Evolutionary conservation across 2,888 invertebrate genomes (phyloP).

Genomic region (Drosophila eohydei): DNA sequence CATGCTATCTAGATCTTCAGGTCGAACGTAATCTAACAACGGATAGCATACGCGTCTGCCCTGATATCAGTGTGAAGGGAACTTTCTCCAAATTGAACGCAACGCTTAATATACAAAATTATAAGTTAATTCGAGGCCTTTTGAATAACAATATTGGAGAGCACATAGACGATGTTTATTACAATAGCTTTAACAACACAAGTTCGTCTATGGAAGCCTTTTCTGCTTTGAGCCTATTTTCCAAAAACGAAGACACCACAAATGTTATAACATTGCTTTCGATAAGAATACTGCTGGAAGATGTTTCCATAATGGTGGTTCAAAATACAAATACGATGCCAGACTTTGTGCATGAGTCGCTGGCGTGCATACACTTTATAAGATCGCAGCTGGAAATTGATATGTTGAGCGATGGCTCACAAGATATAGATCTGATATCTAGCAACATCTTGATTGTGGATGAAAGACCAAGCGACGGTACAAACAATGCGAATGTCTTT

Average conservation of each 20-base stretch:
- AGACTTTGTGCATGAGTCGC: constrained; percentile 82
- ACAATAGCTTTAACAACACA: constrained; percentile 72
- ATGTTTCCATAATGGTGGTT: constrained; percentile 90
- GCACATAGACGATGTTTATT: constrained; percentile 88
- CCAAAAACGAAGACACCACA: constrained; percentile 72
- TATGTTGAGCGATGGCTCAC: constrained; percentile 93
- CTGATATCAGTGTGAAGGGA: constrained; percentile 94
- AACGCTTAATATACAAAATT: constrained; percentile 93
- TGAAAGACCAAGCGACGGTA: constrained; percentile 64
- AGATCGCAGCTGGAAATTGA: constrained; percentile 94
- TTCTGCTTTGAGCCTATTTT: constrained; percentile 69
- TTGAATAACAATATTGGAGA: constrained; percentile 96
- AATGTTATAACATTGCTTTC: constrained; percentile 92
- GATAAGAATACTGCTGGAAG: constrained; percentile 92
- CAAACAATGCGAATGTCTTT: constrained; percentile 89
- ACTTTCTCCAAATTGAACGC: constrained; percentile 93
- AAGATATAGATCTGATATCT: constrained; percentile 96
- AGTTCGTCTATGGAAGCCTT: constrained; percentile 81
- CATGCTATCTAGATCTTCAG: constrained; percentile 91
- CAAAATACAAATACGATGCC: constrained; percentile 51
- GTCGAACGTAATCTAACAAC: constrained; percentile 93
- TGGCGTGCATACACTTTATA: constrained; percentile 96
- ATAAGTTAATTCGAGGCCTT: constrained; percentile 94
- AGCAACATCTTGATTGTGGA: constrained; percentile 87
- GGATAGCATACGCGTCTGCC: constrained; percentile 86